phyloP scores from a whole-genome alignment of 2,888 invertebrate species.

The Tenodera sinensis region DNA sequence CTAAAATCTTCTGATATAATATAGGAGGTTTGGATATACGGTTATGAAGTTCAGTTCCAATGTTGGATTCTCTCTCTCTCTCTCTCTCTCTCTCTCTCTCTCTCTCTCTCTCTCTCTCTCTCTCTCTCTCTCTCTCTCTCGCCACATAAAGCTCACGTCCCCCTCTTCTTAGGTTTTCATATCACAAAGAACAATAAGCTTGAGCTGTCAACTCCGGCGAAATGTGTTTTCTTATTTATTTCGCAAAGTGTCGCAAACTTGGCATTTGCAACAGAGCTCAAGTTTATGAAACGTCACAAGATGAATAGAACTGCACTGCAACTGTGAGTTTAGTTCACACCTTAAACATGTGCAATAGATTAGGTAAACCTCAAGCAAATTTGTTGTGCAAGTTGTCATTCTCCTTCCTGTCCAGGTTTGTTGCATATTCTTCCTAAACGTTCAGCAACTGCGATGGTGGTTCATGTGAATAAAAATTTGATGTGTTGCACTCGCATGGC shows the following conservation, averaged over 20 bases:
- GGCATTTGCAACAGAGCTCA: neutral
- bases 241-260: neutral
- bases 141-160: neutral
- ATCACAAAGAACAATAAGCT: neutral
- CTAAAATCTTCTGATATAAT: too few relatives aligned
- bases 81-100: neutral
- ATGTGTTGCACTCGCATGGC: too few relatives aligned
- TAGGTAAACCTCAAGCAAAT: neutral
- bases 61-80: too few relatives aligned
- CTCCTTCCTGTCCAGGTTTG: too few relatives aligned
- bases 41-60: too few relatives aligned
- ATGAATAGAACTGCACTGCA: neutral
- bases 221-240: neutral
- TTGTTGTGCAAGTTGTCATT: too few relatives aligned
- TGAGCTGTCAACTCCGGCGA: neutral
- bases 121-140: neutral
- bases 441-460: too few relatives aligned
- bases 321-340: neutral
- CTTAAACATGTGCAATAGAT: neutral
- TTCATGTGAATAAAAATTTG: too few relatives aligned
- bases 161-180: neutral
- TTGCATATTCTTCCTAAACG: too few relatives aligned
- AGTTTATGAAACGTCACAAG: neutral
- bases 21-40: too few relatives aligned
- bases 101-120: neutral